Conservation (phyloP, 2,888 invertebrate genomes). For the Orchesella flavescens region DNA sequence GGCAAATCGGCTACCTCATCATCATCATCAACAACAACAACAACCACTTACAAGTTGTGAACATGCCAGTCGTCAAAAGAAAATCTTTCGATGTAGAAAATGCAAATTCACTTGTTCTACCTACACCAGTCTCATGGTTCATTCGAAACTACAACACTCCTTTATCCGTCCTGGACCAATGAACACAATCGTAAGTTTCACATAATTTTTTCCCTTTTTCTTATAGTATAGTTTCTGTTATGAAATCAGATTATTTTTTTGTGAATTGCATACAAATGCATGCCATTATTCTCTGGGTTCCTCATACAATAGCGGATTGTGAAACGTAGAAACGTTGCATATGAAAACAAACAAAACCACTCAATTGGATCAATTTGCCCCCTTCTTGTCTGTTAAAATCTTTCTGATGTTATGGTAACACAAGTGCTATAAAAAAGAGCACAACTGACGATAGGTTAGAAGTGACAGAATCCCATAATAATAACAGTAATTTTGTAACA, state of each 20-base stretch:
- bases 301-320: not conserved
- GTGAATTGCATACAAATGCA: not conserved
- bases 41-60: not conserved
- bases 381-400: not conserved
- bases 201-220: not conserved
- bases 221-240: not conserved
- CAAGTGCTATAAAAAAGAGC: not conserved
- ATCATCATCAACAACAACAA: slow-evolving; percentile 1
- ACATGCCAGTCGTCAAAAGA: slow-evolving; percentile 13
- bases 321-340: slow-evolving; percentile 12
- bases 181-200: slow-evolving; percentile 49
- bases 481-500: not conserved
- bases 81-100: slow-evolving; percentile 70
- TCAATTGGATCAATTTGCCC: not conserved
- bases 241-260: not conserved
- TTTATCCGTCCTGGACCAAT: slow-evolving; percentile 56
- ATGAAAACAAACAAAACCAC: not conserved
- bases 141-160: slow-evolving; percentile 70
- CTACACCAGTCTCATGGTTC: slow-evolving; percentile 70
- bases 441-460: not conserved
- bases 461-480: not conserved
- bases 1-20: slow-evolving; percentile 9
- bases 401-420: not conserved
- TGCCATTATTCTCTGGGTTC: not conserved
- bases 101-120: slow-evolving; percentile 69